Percentiles rank a stretch among this genome's conserved stretches.
phyloP scores from a whole-genome alignment of 2,888 invertebrate genomes.

The Agrilus biguttatus region DNA sequence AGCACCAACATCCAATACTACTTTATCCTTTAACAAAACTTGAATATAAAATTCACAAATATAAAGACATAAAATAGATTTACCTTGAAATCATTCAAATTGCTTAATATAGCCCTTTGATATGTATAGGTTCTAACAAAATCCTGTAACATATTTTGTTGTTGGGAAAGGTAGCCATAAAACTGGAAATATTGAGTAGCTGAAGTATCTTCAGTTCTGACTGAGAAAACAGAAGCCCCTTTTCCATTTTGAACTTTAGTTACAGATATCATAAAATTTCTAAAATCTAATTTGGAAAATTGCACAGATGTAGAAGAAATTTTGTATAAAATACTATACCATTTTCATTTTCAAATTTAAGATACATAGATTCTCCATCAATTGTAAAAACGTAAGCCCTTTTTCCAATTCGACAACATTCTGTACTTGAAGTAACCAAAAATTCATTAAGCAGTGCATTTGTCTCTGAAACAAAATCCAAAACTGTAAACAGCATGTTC shows the following conservation, averaged over 20 bases:
- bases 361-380: constrained; percentile 56
- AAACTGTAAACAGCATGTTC: background rate
- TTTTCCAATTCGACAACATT: constrained; percentile 56
- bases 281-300: constrained; percentile 40
- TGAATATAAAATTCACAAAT: background rate
- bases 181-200: constrained; percentile 99
- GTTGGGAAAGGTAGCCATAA: constrained; percentile 96
- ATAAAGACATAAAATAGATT: background rate
- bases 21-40: constrained; percentile 46
- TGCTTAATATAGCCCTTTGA: constrained; percentile 90
- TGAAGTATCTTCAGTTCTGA: constrained; percentile 94
- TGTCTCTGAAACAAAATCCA: background rate
- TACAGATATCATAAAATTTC: constrained; percentile 60
- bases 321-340: constrained; percentile 20
- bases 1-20: constrained; percentile 94
- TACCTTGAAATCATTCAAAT: constrained; percentile 74
- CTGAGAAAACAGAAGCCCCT: constrained; percentile 75
- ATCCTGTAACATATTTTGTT: constrained; percentile 99
- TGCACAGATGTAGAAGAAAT: background rate
- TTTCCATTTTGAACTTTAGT: constrained; percentile 58
- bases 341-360: constrained; percentile 51
- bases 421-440: constrained; percentile 52
- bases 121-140: constrained; percentile 97
- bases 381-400: constrained; percentile 57
- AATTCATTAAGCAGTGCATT: constrained; percentile 46